Conservation (phyloP, 1,140 invertebrate genomes). For the Drosophila virilis region DNA sequence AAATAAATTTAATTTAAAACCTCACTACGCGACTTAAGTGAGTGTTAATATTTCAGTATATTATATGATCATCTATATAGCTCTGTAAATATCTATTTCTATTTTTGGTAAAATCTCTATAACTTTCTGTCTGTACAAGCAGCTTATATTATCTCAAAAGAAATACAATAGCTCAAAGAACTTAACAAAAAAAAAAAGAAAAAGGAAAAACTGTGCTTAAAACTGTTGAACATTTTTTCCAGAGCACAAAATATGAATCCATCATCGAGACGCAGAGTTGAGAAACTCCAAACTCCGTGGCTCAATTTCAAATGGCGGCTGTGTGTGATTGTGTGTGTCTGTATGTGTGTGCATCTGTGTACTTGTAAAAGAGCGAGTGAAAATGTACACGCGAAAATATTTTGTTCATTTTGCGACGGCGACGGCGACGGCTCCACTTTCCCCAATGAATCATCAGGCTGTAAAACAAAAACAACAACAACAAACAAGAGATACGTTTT, state of each 20-base stretch:
- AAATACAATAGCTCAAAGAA: background rate
- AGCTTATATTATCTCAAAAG: too few relatives aligned
- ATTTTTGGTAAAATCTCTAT: too few relatives aligned
- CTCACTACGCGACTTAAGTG: too few relatives aligned
- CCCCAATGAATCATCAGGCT: slow-evolving; percentile 74
- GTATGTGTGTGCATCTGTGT: slow-evolving; percentile 23
- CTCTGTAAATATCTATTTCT: too few relatives aligned
- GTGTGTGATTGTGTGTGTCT: background rate
- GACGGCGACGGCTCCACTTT: slow-evolving; percentile 61
- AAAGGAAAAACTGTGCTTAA: background rate
- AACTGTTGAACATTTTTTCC: background rate
- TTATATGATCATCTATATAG: too few relatives aligned
- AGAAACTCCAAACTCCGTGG: slow-evolving; percentile 47
- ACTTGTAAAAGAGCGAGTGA: slow-evolving; percentile 2
- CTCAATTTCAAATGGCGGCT: slow-evolving; percentile 20
- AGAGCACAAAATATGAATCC: slow-evolving; percentile 32
- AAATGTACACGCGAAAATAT: slow-evolving; percentile 31
- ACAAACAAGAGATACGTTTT: slow-evolving; percentile 20
- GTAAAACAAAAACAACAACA: slow-evolving; percentile 37
- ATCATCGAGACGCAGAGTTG: slow-evolving; percentile 59
- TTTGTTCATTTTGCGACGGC: slow-evolving; percentile 57
- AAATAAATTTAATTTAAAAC: too few relatives aligned
- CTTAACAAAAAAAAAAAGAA: too few relatives aligned
- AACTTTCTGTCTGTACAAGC: too few relatives aligned
- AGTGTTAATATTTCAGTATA: too few relatives aligned